Evolutionary conservation across 2,113 vertebrate species (phyloP), one percentile per base, ranked within the genome.

Genomic region (Antennarius striatus): DNA sequence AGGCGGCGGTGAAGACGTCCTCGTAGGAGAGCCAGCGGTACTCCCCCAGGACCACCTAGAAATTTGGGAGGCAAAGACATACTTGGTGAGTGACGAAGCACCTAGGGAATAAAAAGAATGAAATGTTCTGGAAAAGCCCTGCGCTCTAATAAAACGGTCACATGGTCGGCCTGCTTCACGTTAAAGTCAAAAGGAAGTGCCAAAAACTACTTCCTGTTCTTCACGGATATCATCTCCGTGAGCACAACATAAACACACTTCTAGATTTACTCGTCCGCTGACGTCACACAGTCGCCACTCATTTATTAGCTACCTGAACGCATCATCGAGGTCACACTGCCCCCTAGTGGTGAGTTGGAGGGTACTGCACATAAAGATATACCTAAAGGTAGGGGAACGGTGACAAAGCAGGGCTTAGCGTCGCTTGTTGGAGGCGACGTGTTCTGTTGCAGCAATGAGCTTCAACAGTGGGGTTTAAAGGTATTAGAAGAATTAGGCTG

Each of bases 11-110:
- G 16, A 92, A 92, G 15, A 92, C 90, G 54, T 97, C 94, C 79
- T 93, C 88, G 0, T 95, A 99, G 0, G 96, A 92, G 5, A 95
- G 90, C 97, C 97, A 99, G 59, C 63, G 82, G 88, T 99, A 99
- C 57, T 94, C 80, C 10, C 97, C 97, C 69, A 98, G 93, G 80
- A 98, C 92, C 66, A 98, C 94, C 97, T 99, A 86, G 14, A 32
- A 15, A 28, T 4, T 48, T 40, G 15, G 42, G n/a, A 56, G 48
- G 10, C 50, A 3, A 52, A 10, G 16, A 17, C 11, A 56, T 4
- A 53, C 28, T 17, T n/a, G 54, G 36, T 39, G 29, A 0, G 51
- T 47, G 28, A 58, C 16, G 40, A 15, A 29, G 51, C 3, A 48
- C 9, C 40, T 6, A 15, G 45, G 5, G 16, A 22, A 36, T 43